phyloP scores from a whole-genome alignment of 2,888 invertebrate species.

The Galerucella calmariensis region DNA sequence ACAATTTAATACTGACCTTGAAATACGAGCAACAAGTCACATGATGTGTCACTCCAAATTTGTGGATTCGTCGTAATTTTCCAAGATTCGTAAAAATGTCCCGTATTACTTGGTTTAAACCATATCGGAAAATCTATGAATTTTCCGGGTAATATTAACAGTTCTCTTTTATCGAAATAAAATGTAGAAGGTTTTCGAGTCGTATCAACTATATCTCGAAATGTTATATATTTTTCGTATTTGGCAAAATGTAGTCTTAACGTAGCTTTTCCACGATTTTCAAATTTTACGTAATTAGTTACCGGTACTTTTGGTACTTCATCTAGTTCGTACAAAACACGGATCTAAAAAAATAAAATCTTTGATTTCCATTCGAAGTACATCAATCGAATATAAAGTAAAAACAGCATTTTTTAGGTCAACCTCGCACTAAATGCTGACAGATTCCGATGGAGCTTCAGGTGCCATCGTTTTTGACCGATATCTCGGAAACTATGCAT shows the following conservation, averaged over 20 bases:
- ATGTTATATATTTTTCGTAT: conserved; percentile 59
- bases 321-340: conserved; percentile 48
- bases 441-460: too few species aligned
- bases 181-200: conserved; percentile 56
- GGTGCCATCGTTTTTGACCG: too few species aligned
- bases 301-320: conserved; percentile 36
- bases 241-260: conserved; percentile 50
- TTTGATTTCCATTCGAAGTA: too few species aligned
- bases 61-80: conserved; percentile 46
- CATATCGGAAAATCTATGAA: conserved; percentile 65
- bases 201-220: conserved; percentile 42
- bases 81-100: conserved; percentile 49
- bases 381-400: too few species aligned
- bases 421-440: too few species aligned
- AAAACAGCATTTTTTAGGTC: too few species aligned
- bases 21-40: conserved; percentile 39
- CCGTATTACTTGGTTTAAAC: conserved; percentile 59
- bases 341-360: too few species aligned
- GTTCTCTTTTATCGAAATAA: conserved; percentile 70
- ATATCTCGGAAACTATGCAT: too few species aligned
- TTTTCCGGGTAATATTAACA: conserved; percentile 68
- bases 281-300: conserved; percentile 46
- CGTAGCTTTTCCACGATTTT: conserved; percentile 51
- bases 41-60: conserved; percentile 44
- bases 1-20: conserved; percentile 32